A percentile compares a stretch with the other conserved stretches of the same genome.
These are phyloP conservation scores for Tragelaphus imberbis DNA, from an alignment of 2,113 vertebrate genomes.

Conservation along the genomic window DNA sequence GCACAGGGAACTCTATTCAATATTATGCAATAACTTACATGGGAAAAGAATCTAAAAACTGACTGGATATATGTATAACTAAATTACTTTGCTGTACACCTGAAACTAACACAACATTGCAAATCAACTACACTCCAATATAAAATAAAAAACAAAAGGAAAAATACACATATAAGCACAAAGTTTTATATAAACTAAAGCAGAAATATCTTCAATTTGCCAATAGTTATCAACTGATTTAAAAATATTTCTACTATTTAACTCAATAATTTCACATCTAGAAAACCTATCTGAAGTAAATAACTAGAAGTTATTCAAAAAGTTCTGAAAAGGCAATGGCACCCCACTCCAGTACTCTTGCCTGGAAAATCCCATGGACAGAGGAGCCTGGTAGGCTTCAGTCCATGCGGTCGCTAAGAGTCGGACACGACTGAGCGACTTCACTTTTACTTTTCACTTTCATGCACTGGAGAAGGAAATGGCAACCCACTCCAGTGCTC, in stretches of 20 bases:
- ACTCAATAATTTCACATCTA: not conserved
- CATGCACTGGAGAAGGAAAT: no score
- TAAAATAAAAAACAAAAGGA: not conserved
- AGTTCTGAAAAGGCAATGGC: no score
- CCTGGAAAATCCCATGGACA: no score
- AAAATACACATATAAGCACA: not conserved
- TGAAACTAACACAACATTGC: not conserved
- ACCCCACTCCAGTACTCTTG: no score
- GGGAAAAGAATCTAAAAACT: not conserved
- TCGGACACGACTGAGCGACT: no score
- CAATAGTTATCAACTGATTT: not conserved
- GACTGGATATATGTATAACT: not conserved
- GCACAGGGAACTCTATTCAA: not conserved
- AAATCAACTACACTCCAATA: not conserved
- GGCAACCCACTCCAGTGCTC: no score
- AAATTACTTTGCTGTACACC: not conserved
- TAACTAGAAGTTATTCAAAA: not conserved
- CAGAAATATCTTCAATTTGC: not conserved
- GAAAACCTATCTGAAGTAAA: not conserved
- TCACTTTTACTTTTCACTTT: no score
- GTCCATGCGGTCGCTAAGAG: no score
- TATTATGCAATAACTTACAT: not conserved
- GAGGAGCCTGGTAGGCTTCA: no score
- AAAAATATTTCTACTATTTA: not conserved
- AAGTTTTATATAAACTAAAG: not conserved